Evolutionary conservation across 2,113 vertebrate genomes (phyloP), one percentile per base, ranked within the genome.

Genomic region (Thalassarche chlororhynchos): DNA sequence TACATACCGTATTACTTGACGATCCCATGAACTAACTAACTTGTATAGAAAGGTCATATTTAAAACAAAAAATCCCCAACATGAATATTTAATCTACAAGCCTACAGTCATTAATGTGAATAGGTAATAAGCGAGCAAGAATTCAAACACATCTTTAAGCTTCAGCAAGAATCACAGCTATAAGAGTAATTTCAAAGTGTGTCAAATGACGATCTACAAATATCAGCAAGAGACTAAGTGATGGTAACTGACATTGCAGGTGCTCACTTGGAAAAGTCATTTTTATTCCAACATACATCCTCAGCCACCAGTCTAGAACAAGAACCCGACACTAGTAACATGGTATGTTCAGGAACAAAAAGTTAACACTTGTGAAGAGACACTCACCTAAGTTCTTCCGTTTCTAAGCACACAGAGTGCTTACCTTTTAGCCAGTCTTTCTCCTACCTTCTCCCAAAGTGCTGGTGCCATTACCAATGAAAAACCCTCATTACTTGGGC

Each of bases 301-400:
- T 55, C 70, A 46, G 36, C 44, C 12, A 3, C 46, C 40, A 66
- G 34, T 4, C 57, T 15, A 40, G 72, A 57, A 61, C 44, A 74
- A 81, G 46, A 28, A 81, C 20, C 40, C 3, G 9, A 25, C 14
- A 14, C 64, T 9, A 44, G 36, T 26, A 25, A 46, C 23, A 18
- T 0, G 2, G 36, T 13, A 7, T 0, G 12, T 3, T 42, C 31
- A 62, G 77, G 20, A 87, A 32, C 21, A 69, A 17, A 8, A 76
- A 10, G 11, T 9, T 42, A 71, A 17, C 4, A 2, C 23, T 3
- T 12, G 32, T 15, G 12, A 77, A 54, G 46, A 65, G 49, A 44
- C 24, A 15, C 23, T 31, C 19, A 47, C 17, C 17, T 5, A 32
- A 55, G 7, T 31, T 49, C 62, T 61, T 5, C 1, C 12, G n/a